phyloP scores from a whole-genome alignment of 2,113 vertebrate species.

The Chlorodrepanis virens region DNA sequence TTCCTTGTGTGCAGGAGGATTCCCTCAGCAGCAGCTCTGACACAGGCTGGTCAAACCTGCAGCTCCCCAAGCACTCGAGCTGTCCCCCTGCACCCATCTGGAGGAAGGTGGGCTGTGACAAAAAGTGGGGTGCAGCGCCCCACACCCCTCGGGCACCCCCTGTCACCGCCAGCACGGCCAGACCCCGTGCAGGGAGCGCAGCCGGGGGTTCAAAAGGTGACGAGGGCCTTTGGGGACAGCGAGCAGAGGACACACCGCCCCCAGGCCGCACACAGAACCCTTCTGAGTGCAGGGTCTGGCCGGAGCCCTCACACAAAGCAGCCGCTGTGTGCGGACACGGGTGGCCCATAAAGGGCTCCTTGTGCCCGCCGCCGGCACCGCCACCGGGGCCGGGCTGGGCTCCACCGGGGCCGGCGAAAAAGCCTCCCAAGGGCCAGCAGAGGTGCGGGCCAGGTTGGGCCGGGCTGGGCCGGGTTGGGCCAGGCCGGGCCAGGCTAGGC shows the following conservation, averaged over 20 bases:
- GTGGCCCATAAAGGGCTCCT: conserved; percentile 9
- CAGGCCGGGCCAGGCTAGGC: background rate
- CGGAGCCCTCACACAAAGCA: background rate
- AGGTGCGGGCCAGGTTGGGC: background rate
- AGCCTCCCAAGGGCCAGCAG: rapidly evolving
- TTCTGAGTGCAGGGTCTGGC: rapidly evolving
- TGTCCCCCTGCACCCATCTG: rapidly evolving
- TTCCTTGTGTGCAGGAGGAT: background rate
- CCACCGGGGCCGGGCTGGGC: rapidly evolving
- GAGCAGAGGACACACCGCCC: rapidly evolving
- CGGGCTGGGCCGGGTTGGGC: background rate
- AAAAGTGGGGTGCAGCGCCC: background rate
- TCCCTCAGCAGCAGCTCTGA: background rate
- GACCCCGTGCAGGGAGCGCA: rapidly evolving
- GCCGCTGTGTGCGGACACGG: background rate
- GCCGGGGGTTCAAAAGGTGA: background rate
- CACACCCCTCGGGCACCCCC: rapidly evolving
- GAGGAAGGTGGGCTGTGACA: background rate
- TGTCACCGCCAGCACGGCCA: rapidly evolving
- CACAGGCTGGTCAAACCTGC: background rate
- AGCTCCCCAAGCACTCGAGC: rapidly evolving
- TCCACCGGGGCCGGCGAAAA: rapidly evolving
- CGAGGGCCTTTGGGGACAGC: background rate
- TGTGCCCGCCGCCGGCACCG: rapidly evolving
- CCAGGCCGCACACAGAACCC: background rate